Evolutionary conservation across 1,140 invertebrate species (phyloP), one percentile per base, ranked within the genome.

Genomic region (Zaprionus tsacasi): DNA sequence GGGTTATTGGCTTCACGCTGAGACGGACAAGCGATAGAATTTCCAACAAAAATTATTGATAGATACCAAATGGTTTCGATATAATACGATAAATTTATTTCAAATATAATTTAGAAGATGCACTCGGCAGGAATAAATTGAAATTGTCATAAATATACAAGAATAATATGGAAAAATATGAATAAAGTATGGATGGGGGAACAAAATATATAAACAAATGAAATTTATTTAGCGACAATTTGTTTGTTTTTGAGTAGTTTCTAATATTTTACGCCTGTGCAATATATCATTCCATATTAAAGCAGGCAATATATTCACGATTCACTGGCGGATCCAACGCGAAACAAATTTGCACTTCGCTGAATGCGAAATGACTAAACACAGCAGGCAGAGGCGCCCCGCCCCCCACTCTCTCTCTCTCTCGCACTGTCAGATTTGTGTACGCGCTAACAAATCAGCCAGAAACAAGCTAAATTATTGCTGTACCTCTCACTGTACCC

Each of bases 281-380:
- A 15, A 69, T 74, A 57, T 55, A 69, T 56, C 71, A 74, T 61
- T 38, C 40, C 59, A 61, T 56, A 69, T 74, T 69, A 63, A 69
- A 69, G 50, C 33, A 15, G 13, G 35, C 59, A 25, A 63, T 70
- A 48, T 74, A 63, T 69, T 70, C 17, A 38, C 40, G 25, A 56
- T 74, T 61, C 30, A 50, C 15, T 15, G 25, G 27, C 30, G 30
- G 8, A 8, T 38, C 17, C 38, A 64, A 48, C 13, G 38, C 15
- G 40, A 50, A 59, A 17, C 48, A 17, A 27, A 10, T 79, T 73
- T 61, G 81, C 82, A 76, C 76, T 72, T 70, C 65, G 64, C 64
- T 86, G 82, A 79, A 82, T 82, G 68, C 79, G 65, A 79, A 82
- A 88, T 77, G 82, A 77, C 66, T 70, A 48, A 73, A 36, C 65